Evolutionary conservation across 2,797 vertebrate species (phyloP).

Genomic region (Tragopan temminckii): DNA sequence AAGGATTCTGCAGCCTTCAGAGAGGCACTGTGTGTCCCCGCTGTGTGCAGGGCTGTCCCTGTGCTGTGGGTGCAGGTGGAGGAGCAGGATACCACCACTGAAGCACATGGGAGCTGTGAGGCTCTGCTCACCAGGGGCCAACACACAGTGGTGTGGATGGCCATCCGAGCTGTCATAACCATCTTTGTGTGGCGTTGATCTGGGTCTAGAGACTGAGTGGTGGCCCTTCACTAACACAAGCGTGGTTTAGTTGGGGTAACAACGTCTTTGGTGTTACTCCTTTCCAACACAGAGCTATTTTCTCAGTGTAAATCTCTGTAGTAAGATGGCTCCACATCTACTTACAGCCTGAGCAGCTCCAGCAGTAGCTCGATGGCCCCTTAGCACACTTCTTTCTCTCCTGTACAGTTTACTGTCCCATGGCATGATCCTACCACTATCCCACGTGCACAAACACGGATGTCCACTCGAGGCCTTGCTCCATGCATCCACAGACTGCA

Average conservation of each 20-base stretch:
- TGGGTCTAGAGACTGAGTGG: neutral
- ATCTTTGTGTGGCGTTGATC: neutral
- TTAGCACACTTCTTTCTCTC: slow-evolving; percentile 4
- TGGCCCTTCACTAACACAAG: neutral
- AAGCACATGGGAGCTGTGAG: neutral
- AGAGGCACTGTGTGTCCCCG: neutral
- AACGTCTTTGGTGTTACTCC: neutral
- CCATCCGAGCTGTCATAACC: neutral
- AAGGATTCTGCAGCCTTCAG: slow-evolving; percentile 11
- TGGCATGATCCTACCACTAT: neutral
- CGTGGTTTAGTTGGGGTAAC: neutral
- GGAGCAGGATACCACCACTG: neutral
- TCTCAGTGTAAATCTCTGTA: neutral
- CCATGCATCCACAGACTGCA: neutral
- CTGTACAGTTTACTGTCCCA: neutral
- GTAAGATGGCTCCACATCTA: neutral
- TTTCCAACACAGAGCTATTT: slow-evolving; percentile 13
- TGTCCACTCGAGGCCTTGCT: neutral
- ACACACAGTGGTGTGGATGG: neutral
- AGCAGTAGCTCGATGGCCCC: neutral
- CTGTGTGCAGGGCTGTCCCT: neutral
- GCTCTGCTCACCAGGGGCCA: neutral
- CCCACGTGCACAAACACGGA: neutral
- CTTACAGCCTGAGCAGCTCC: slow-evolving; percentile 9
- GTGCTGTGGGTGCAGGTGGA: neutral